Percentiles rank a stretch among this genome's conserved stretches.
phyloP scores from a whole-genome alignment of 2,888 invertebrate species.

The Sminthurides aquaticus region DNA sequence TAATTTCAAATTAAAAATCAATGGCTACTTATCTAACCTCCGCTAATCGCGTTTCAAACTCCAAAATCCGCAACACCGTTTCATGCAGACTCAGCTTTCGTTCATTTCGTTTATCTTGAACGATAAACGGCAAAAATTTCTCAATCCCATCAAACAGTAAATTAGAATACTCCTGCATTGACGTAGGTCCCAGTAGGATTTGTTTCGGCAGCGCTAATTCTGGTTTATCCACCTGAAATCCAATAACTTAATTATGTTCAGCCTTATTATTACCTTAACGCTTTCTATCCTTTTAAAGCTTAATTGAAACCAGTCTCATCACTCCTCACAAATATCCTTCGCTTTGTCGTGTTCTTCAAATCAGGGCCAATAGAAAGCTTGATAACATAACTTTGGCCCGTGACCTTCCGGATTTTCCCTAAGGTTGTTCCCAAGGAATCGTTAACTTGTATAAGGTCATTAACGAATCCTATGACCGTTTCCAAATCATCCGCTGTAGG shows the following conservation, averaged over 20 bases:
- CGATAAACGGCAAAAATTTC: slow-evolving; percentile 15
- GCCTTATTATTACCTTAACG: too few relatives aligned
- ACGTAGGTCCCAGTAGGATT: neutral
- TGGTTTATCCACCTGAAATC: slow-evolving; percentile 38
- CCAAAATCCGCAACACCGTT: slow-evolving; percentile 26
- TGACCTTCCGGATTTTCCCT: slow-evolving; percentile 35
- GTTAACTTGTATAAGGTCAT: slow-evolving; percentile 26
- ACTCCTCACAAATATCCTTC: slow-evolving; percentile 62
- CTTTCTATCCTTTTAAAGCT: too few relatives aligned
- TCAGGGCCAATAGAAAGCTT: slow-evolving; percentile 67
- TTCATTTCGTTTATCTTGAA: slow-evolving; percentile 2
- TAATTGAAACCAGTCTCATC: too few relatives aligned
- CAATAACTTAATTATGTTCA: too few relatives aligned
- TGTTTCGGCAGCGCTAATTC: slow-evolving; percentile 33
- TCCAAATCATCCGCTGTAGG: slow-evolving; percentile 19
- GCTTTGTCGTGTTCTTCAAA: slow-evolving; percentile 61
- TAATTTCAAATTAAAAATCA: too few relatives aligned
- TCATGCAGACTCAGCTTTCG: slow-evolving; percentile 8
- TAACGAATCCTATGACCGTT: slow-evolving; percentile 26
- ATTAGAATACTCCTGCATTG: slow-evolving; percentile 26
- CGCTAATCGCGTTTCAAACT: slow-evolving; percentile 35
- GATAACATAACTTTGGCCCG: slow-evolving; percentile 50
- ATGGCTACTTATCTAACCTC: too few relatives aligned
- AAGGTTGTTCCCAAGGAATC: slow-evolving; percentile 29
- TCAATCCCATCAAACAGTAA: slow-evolving; percentile 15